These are phyloP conservation scores for Anolis sagrei DNA, from an alignment of 2,113 vertebrate genomes.

Conservation along the genomic window DNA sequence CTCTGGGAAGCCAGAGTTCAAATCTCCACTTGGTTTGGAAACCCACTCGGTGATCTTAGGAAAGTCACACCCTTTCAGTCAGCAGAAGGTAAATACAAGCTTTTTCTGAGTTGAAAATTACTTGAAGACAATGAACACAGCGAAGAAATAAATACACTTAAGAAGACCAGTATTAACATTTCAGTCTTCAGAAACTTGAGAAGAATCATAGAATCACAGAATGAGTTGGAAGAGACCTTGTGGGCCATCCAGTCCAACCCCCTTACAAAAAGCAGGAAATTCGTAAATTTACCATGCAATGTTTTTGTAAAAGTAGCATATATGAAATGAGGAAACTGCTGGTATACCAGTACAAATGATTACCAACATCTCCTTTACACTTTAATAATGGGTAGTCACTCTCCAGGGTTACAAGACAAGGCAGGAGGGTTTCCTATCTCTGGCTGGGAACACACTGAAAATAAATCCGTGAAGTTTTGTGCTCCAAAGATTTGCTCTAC, in stretches of 20 bases:
- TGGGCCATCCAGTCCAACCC: too few species aligned
- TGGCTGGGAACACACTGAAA: not conserved
- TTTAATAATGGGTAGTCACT: not conserved
- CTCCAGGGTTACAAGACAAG: not conserved
- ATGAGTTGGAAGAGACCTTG: too few species aligned
- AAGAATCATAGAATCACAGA: too few species aligned
- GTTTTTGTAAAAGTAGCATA: not conserved
- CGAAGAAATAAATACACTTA: not conserved
- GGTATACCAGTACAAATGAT: not conserved
- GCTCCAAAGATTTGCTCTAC: not conserved
- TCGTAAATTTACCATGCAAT: not conserved
- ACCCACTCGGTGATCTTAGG: too few species aligned
- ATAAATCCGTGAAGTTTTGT: not conserved
- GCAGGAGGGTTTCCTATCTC: not conserved
- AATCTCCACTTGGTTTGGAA: too few species aligned
- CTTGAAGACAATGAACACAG: not conserved
- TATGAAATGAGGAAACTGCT: not conserved
- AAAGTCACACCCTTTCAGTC: too few species aligned
- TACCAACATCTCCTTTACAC: not conserved
- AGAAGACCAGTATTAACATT: not conserved
- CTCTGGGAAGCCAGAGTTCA: too few species aligned
- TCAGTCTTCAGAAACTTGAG: not conserved
- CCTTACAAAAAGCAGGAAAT: too few species aligned
- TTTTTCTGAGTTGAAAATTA: too few species aligned
- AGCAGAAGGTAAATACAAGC: too few species aligned